Percentiles rank a stretch among this genome's conserved stretches.
Conservation (phyloP, 2,888 invertebrate genomes). For the Sericinus montela region DNA sequence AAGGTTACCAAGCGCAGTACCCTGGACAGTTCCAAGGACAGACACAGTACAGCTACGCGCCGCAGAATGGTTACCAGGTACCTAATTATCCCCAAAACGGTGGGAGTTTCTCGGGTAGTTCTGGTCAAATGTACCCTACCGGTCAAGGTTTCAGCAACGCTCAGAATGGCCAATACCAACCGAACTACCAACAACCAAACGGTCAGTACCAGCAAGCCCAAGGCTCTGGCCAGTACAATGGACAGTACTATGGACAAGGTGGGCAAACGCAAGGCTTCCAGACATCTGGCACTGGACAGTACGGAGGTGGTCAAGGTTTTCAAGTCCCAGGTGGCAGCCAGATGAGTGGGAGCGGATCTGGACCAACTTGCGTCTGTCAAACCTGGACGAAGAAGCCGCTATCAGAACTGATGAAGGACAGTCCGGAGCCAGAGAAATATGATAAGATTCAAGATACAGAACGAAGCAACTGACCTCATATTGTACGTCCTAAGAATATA, state of each 20-base stretch:
- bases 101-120: slow-evolving; percentile 20
- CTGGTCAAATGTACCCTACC: slow-evolving; percentile 22
- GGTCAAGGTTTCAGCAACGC: slow-evolving; percentile 12
- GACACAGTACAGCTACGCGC: slow-evolving; percentile 34
- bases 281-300: slow-evolving; percentile 15
- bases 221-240: slow-evolving; percentile 6
- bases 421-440: slow-evolving; percentile 31
- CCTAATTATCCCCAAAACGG: slow-evolving; percentile 25
- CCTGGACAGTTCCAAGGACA: slow-evolving; percentile 26
- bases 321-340: slow-evolving; percentile 41
- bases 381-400: slow-evolving; percentile 65
- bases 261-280: slow-evolving; percentile 9
- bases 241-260: slow-evolving; percentile 11
- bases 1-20: slow-evolving; percentile 31
- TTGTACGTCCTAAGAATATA: too few relatives aligned
- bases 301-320: slow-evolving; percentile 35
- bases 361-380: slow-evolving; percentile 65
- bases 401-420: slow-evolving; percentile 25
- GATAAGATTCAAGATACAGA: slow-evolving; percentile 28
- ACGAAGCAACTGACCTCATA: too few relatives aligned
- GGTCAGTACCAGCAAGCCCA: slow-evolving; percentile 21
- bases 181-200: slow-evolving; percentile 24
- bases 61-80: slow-evolving; percentile 35
- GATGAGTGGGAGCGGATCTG: slow-evolving; percentile 33
- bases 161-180: slow-evolving; percentile 29